Base-by-base conservation (phyloP, 2,113 vertebrate genomes). In the Myotis yumanensis region DNA sequence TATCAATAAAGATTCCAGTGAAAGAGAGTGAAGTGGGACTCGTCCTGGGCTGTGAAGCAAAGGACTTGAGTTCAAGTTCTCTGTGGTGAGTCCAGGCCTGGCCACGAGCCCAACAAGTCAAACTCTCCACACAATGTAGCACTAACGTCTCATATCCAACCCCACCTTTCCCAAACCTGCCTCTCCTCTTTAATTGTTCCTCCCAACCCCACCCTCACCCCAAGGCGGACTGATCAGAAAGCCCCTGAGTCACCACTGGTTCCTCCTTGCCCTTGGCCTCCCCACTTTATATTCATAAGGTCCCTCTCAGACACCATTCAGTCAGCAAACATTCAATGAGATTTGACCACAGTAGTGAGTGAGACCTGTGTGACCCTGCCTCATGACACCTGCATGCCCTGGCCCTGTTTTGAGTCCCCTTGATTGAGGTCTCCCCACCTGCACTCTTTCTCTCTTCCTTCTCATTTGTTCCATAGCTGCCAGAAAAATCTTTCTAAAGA, bases 311-410 rank as follows among this genome's bases (percentile, higher is more conserved):
- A 59, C 35, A 25, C 37, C 62, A 71, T 46, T 48, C 35, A 12
- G 25, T 73, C 66, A 59, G 40, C 8, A 17, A 59, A 94, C 18
- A 32, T 37, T 37, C 25, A 71, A 37, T 32, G 76, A 75, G 16
- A 88, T 28, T 54, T 62, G 66, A 54, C 20, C 62, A 7, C 10
- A 0, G 25, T 4, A 5, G 28, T 40, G 71, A 43, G 12, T 25
- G 22, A 68, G 64, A 52, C 5, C 0, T 0, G 12, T 6, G 4
- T 69, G 75, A 17, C 40, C 20, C 28, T 3, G 0, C 43, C 57
- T 57, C 1, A 0, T 11, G 75, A 62, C 30, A n/a, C 9, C 23
- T 46, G 62, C 5, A 8, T 23, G 30, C 30, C 35, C 72, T 35
- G 77, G 30, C 11, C 75, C 25, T 68, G 16, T 18, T 30, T 18